phyloP scores from a whole-genome alignment of 2,888 invertebrate species.

The Drosophila ochracea region DNA sequence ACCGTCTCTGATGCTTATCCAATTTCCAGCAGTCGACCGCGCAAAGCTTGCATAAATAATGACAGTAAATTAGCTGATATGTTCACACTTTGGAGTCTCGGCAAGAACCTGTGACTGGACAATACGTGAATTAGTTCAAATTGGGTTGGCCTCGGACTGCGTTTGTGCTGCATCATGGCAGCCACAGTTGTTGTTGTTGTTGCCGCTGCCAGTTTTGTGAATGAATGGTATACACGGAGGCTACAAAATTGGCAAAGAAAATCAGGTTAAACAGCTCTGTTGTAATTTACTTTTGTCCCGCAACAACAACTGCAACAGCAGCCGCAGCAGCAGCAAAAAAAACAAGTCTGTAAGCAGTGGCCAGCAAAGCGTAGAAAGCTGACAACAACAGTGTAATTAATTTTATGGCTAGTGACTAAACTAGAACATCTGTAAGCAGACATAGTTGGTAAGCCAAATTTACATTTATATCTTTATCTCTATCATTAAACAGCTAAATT shows the following conservation, averaged over 20 bases:
- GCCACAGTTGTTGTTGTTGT: slow-evolving; percentile 9
- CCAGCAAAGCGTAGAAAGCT: slow-evolving; percentile 71
- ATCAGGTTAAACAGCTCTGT: slow-evolving; percentile 79
- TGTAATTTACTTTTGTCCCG: slow-evolving; percentile 63
- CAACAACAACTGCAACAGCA: slow-evolving; percentile 21
- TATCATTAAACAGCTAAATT: too few relatives aligned
- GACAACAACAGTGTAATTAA: slow-evolving; percentile 43
- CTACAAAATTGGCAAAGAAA: slow-evolving; percentile 62
- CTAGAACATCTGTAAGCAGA: slow-evolving; percentile 50
- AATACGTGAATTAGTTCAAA: slow-evolving; percentile 58
- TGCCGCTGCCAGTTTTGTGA: slow-evolving; percentile 56
- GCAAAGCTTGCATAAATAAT: slow-evolving; percentile 51
- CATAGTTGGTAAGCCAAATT: background rate
- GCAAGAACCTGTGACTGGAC: slow-evolving; percentile 38
- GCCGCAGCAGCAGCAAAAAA: slow-evolving; percentile 17
- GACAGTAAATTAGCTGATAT: slow-evolving; percentile 58
- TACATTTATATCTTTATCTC: background rate
- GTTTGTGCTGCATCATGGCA: slow-evolving; percentile 72
- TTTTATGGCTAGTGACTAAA: slow-evolving; percentile 30
- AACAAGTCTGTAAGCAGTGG: slow-evolving; percentile 42
- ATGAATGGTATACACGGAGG: slow-evolving; percentile 62
- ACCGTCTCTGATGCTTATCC: slow-evolving; percentile 44
- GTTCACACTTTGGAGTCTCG: slow-evolving; percentile 59
- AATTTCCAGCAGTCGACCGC: slow-evolving; percentile 11
- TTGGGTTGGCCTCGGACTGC: slow-evolving; percentile 53